Evolutionary conservation across 2,888 invertebrate genomes (phyloP), one percentile per base, ranked within the genome.

Genomic region (Hirtodrosophila histrioides): DNA sequence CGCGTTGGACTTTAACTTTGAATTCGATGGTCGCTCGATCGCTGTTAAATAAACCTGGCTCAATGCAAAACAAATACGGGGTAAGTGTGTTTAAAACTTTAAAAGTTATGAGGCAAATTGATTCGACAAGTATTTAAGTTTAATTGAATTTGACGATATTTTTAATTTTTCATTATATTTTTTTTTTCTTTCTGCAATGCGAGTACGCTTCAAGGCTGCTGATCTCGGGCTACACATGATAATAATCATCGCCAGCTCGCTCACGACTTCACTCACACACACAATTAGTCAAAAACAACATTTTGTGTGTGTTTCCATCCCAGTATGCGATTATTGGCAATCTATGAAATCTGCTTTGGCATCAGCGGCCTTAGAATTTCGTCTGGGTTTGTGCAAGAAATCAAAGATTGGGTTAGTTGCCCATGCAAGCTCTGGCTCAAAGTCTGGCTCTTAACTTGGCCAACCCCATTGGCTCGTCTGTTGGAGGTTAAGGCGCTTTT

Each of bases 341-440:
- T 85, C 85, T 86, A 75, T 57, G 68, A 83, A 85, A 85, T 87
- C 83, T 80, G 78, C 80, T 88, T 88, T 85, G 85, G 85, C 88
- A 83, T 87, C 84, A 67, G 65, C 72, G 79, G 83, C 76, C 78
- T 75, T 81, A 75, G 75, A 85, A 76, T 78, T 63, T 64, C 48
- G 51, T 61, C 55, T 58, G 50, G 57, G 45, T 61, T 17, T 69
- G 57, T 85, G 80, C 86, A 79, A 85, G 63, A 61, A 64, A 71
- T 41, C 40, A 31, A 37, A 75, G 62, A 70, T 75, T 71, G 57
- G 37, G 49, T 56, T 46, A 50, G 50, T 46, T 63, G 45, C 35
- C 45, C 33, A 66, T 56, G 72, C 63, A 49, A 51, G 39, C 39
- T 41, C 1, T n/a, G 7, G 23, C 27, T 24, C 9, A 2, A 17